Evolutionary conservation across 2,888 invertebrate genomes (phyloP).

Genomic region (Salticus scenicus): DNA sequence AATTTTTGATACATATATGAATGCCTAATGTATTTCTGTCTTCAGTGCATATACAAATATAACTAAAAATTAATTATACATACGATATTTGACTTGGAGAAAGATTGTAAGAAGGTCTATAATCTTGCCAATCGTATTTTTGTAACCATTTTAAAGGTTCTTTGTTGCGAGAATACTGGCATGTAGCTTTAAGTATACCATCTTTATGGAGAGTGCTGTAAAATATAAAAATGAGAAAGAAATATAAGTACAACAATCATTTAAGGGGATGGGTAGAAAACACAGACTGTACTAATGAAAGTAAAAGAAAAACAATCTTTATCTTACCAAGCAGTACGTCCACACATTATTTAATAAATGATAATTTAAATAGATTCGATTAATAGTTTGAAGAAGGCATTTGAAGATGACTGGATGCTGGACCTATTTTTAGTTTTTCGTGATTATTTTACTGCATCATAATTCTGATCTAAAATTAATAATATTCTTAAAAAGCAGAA

Average conservation of each 20-base stretch:
- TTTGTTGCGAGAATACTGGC: constrained; percentile 45
- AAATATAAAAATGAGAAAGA: not conserved
- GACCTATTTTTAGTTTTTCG: too few species aligned
- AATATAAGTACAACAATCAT: not conserved
- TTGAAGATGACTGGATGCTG: too few species aligned
- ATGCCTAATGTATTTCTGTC: too few species aligned
- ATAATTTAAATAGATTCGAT: too few species aligned
- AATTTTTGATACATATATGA: too few species aligned
- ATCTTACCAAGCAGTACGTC: constrained; percentile 56
- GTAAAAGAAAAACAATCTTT: not conserved
- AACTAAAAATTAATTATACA: constrained; percentile 2
- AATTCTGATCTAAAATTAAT: too few species aligned
- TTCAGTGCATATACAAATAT: too few species aligned
- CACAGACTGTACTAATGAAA: not conserved
- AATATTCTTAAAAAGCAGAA: too few species aligned
- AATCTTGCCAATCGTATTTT: constrained; percentile 52
- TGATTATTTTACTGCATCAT: too few species aligned
- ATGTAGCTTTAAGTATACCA: constrained; percentile 44
- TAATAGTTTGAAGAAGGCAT: too few species aligned
- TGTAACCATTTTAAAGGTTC: constrained; percentile 40
- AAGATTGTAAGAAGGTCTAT: constrained; percentile 45
- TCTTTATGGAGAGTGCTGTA: constrained; percentile 40
- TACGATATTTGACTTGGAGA: constrained; percentile 52
- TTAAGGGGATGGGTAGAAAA: not conserved
- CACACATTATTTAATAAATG: too few species aligned